Evolutionary conservation across 2,113 vertebrate genomes (phyloP).

Genomic region (Damaliscus lunatus): DNA sequence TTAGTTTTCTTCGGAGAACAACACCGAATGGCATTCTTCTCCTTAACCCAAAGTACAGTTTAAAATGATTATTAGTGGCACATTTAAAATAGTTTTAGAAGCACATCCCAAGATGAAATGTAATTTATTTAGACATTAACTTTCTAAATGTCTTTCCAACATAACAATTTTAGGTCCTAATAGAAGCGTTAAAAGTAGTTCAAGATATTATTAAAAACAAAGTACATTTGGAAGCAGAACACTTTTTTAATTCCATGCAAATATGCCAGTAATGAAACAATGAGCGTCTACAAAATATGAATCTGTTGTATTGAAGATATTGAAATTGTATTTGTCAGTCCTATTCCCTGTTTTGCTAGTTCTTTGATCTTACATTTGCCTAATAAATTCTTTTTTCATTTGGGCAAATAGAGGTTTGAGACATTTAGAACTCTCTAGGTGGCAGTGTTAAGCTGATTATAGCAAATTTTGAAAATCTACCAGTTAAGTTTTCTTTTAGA

Average conservation of each 20-base stretch:
- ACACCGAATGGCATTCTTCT: background rate
- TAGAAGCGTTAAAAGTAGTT: background rate
- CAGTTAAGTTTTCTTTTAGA: background rate
- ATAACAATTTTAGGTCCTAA: background rate
- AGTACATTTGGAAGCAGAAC: background rate
- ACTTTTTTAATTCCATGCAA: background rate
- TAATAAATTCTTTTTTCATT: background rate
- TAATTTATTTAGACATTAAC: constrained; percentile 17
- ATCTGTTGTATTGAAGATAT: background rate
- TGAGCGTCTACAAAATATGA: background rate
- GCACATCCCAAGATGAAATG: background rate
- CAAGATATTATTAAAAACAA: background rate
- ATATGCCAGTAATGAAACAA: background rate
- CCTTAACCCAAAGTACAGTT: background rate
- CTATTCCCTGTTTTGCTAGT: background rate
- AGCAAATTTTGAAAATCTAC: background rate
- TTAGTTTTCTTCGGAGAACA: background rate
- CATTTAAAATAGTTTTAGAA: constrained; percentile 17
- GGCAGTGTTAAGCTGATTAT: background rate
- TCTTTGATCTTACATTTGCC: background rate
- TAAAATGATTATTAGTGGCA: background rate
- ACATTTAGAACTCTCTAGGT: background rate
- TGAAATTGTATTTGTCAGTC: background rate
- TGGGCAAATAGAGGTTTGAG: background rate
- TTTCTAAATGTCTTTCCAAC: background rate